phyloP scores from a whole-genome alignment of 2,797 vertebrate species.

The Ctenopoma multispine region DNA sequence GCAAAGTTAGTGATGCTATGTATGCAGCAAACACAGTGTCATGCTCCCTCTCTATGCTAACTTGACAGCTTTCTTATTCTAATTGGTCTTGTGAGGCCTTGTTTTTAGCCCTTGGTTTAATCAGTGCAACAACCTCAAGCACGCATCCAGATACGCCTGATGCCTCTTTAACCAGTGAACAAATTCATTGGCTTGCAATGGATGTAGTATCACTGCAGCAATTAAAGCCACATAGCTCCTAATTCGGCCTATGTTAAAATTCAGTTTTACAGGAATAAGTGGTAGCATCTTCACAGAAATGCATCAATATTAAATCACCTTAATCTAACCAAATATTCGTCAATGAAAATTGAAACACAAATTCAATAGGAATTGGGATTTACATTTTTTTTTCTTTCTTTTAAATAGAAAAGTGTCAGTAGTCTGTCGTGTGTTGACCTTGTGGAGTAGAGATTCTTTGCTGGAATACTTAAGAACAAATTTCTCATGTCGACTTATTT shows the following conservation, averaged over 20 bases:
- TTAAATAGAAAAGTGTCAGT: slow-evolving; percentile 15
- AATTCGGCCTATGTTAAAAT: slow-evolving; percentile 39
- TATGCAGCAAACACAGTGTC: slow-evolving; percentile 43
- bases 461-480: neutral
- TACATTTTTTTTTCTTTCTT: slow-evolving; percentile 7
- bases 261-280: slow-evolving; percentile 51
- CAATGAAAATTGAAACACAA: slow-evolving; percentile 46
- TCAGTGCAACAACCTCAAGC: slow-evolving; percentile 40
- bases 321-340: slow-evolving; percentile 57
- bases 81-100: slow-evolving; percentile 62
- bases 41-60: slow-evolving; percentile 31
- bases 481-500: neutral
- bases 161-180: slow-evolving; percentile 41
- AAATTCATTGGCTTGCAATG: slow-evolving; percentile 46
- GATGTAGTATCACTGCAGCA: slow-evolving; percentile 28
- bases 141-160: slow-evolving; percentile 33
- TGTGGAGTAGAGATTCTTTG: slow-evolving; percentile 14
- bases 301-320: slow-evolving; percentile 59
- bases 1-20: slow-evolving; percentile 35
- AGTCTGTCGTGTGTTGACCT: neutral
- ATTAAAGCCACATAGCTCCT: slow-evolving; percentile 24
- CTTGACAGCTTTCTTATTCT: slow-evolving; percentile 54
- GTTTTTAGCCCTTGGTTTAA: slow-evolving; percentile 55
- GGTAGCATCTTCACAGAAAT: slow-evolving; percentile 57
- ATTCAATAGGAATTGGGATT: slow-evolving; percentile 25